Evolutionary conservation across 2,888 invertebrate species (phyloP).

Genomic region (Plagodis pulveraria): DNA sequence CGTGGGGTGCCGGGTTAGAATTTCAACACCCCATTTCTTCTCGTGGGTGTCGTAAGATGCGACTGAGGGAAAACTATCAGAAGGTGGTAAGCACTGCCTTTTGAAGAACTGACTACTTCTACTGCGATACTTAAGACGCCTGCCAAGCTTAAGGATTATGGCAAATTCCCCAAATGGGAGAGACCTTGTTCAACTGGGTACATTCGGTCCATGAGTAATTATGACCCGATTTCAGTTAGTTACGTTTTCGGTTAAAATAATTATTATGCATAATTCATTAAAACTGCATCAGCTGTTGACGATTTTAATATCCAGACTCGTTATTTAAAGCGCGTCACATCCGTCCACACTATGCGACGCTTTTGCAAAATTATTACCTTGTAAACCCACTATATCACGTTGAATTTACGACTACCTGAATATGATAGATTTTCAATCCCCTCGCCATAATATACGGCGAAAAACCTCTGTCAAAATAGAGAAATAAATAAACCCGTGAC

Average conservation of each 20-base stretch:
- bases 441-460: slow-evolving; percentile 77
- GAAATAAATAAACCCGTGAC: slow-evolving; percentile 83
- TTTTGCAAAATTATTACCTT: slow-evolving; percentile 80
- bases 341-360: slow-evolving; percentile 81
- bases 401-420: slow-evolving; percentile 84
- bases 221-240: too few relatives aligned
- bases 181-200: too few relatives aligned
- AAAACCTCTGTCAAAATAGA: slow-evolving; percentile 83
- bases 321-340: slow-evolving; percentile 80
- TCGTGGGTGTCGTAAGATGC: too few relatives aligned
- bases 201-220: too few relatives aligned
- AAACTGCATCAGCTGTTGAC: slow-evolving; percentile 60
- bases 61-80: too few relatives aligned
- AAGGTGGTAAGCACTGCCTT: too few relatives aligned
- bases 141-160: too few relatives aligned
- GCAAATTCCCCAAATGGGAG: too few relatives aligned
- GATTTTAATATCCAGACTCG: slow-evolving; percentile 79
- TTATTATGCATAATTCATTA: slow-evolving; percentile 22
- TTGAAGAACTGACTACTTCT: too few relatives aligned
- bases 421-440: slow-evolving; percentile 85
- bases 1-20: too few relatives aligned
- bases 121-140: too few relatives aligned
- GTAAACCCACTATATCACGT: slow-evolving; percentile 82
- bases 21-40: too few relatives aligned
- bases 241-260: not conserved